Evolutionary conservation across 2,113 vertebrate genomes (phyloP), one percentile per base, ranked within the genome.

Genomic region (Reinhardtius hippoglossoides): DNA sequence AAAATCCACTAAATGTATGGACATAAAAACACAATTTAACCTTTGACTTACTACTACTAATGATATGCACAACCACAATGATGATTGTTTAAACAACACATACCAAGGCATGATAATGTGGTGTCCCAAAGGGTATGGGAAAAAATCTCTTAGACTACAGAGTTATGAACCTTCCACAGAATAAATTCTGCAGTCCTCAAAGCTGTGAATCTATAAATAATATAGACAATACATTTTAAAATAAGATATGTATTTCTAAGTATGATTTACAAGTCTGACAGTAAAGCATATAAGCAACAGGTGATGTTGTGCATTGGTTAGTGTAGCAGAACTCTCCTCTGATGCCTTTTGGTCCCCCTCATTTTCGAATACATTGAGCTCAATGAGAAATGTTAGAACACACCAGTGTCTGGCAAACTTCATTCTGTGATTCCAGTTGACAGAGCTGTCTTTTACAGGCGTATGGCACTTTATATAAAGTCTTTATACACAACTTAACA

Each of bases 141-240:
- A 48, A 48, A 18, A 18, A 18, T 48, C 44, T 67, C 23, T 52
- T 26, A 48, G 37, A 72, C 2, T 26, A 31, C 31, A 54, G 42
- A 66, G 42, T 52, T 23, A 56, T 54, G 24, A 44, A 42, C 8
- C 21, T 66, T 71, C 40, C 54, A 66, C 48, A 35, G 2, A 74
- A 42, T 62, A 63, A n/a, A 18, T 24, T 44, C 20, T 63, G 12
- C 35, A 26, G 18, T 23, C 13, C 23, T 64, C 15, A 74, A 74
- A 69, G 21, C 50, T 80, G 52, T 80, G 65, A 64, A 80, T 20
- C 5, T 61, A 48, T 18, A 46, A 27, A 42, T 26, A 48, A 18
- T 18, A 18, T 13, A 42, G 40, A 42, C 2, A 31, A 31, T 42
- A 42, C 9, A 42, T 48, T 4, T 48, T 44, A 12, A 44, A 15